Conservation (phyloP, 2,113 vertebrate species). For the Siniperca chuatsi region DNA sequence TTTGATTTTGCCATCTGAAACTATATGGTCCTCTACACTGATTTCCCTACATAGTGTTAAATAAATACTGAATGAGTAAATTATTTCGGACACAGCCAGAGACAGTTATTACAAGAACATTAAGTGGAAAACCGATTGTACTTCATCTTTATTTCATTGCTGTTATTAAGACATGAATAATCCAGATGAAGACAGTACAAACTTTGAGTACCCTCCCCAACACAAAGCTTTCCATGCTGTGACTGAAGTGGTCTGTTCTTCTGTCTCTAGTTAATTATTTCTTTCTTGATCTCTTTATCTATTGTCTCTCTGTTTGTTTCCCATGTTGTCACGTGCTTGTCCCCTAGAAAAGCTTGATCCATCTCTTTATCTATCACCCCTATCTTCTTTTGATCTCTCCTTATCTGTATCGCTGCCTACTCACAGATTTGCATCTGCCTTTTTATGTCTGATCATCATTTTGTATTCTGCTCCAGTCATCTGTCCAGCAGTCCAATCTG, state of each 20-base stretch:
- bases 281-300: neutral
- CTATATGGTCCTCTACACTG: neutral
- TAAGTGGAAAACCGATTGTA: conserved; percentile 10
- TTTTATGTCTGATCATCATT: conserved; percentile 40
- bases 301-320: conserved; percentile 6
- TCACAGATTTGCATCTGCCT: conserved; percentile 10
- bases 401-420: conserved; percentile 7
- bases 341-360: conserved; percentile 18
- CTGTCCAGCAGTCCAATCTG: conserved; percentile 9
- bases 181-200: conserved; percentile 30
- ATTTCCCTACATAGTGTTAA: neutral
- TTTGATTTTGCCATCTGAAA: neutral
- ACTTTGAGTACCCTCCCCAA: neutral
- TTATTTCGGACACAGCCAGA: neutral
- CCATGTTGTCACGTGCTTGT: conserved; percentile 6
- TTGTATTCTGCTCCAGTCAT: conserved; percentile 32
- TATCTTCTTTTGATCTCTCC: conserved; percentile 38
- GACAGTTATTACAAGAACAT: conserved; percentile 16
- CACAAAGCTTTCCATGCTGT: neutral
- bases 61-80: conserved; percentile 29
- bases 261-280: conserved; percentile 32
- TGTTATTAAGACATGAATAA: conserved; percentile 60
- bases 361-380: neutral
- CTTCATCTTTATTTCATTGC: conserved; percentile 58
- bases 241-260: conserved; percentile 28